These are phyloP conservation scores for Syrphus vitripennis DNA, from an alignment of 2,888 invertebrate genomes.

Conservation along the genomic window DNA sequence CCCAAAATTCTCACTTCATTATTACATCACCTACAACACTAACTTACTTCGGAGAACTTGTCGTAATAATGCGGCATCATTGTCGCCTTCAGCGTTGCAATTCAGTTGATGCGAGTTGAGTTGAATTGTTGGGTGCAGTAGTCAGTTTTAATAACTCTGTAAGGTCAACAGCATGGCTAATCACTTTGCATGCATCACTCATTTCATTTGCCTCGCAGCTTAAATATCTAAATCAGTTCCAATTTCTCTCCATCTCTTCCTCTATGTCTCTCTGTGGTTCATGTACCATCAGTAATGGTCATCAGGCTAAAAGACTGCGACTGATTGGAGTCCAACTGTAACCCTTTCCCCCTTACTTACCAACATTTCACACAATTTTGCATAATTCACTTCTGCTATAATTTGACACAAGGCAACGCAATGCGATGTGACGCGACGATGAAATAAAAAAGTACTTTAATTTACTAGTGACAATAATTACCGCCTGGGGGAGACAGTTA, in stretches of 20 bases:
- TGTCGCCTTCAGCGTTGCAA: background rate
- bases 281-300: background rate
- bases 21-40: background rate
- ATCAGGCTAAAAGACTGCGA: background rate
- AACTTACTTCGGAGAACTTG: background rate
- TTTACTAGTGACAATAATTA: constrained; percentile 49
- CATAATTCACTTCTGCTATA: constrained; percentile 61
- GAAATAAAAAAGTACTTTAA: constrained; percentile 27
- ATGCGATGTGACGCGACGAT: background rate
- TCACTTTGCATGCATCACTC: constrained; percentile 64
- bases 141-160: constrained; percentile 51
- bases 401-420: constrained; percentile 1
- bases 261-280: background rate
- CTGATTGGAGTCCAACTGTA: background rate
- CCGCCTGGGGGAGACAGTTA: background rate
- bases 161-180: constrained; percentile 66
- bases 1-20: background rate
- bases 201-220: constrained; percentile 43
- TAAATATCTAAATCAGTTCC: constrained; percentile 59
- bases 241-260: background rate
- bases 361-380: constrained; percentile 29
- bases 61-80: background rate
- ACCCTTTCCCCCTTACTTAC: background rate
- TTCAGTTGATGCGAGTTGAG: background rate
- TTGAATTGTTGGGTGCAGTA: background rate